Evolutionary conservation across 2,888 invertebrate species (phyloP).

Genomic region (Dexiosoma caninum): DNA sequence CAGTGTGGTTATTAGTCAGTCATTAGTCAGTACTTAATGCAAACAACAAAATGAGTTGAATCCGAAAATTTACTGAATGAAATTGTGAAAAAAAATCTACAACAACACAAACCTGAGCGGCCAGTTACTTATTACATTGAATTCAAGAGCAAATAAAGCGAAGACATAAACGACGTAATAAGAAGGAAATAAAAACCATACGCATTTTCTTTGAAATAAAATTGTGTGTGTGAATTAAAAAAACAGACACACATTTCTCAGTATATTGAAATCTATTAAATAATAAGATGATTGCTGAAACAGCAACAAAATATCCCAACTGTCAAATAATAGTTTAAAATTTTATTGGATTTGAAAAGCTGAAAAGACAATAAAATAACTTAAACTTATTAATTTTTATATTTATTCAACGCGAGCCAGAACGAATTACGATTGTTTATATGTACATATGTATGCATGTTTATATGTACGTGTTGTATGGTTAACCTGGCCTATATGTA

Average conservation of each 20-base stretch:
- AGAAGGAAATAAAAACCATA: slow-evolving; percentile 1
- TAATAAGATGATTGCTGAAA: slow-evolving; percentile 36
- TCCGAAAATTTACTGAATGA: slow-evolving; percentile 39
- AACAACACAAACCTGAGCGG: not conserved
- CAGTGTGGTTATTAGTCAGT: not conserved
- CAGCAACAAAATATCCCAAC: not conserved
- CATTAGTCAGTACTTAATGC: not conserved
- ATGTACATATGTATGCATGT: no score
- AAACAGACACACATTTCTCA: not conserved
- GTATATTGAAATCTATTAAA: slow-evolving; percentile 2
- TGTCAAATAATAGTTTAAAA: no score
- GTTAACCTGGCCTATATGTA: no score
- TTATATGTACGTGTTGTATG: no score
- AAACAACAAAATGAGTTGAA: slow-evolving; percentile 9
- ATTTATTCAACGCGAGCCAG: no score
- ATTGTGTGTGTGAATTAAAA: not conserved
- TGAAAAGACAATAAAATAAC: no score
- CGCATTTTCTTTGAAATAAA: not conserved
- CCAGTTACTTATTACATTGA: slow-evolving; percentile 2
- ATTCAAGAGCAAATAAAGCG: slow-evolving; percentile 27
- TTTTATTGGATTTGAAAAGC: no score
- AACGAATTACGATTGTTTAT: no score
- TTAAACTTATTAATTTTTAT: no score
- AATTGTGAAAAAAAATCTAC: slow-evolving; percentile 2
- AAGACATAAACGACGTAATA: slow-evolving; percentile 12